A percentile compares a stretch with the other conserved stretches of the same genome.
Conservation (phyloP, 53 echinoderm and acorn worm genomes). For the Apostichopus leukothele region DNA sequence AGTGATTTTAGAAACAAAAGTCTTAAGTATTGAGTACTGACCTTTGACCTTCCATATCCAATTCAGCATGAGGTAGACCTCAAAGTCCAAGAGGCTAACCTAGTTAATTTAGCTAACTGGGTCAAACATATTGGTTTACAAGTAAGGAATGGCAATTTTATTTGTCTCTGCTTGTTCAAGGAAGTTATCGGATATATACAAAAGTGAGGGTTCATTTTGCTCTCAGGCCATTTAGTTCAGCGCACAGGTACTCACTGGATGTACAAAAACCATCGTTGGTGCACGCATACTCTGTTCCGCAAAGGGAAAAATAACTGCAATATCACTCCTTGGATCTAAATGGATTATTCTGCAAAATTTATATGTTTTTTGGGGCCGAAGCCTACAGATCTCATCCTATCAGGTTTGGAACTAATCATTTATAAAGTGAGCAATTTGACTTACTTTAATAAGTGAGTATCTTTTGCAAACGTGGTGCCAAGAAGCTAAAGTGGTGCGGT, state of each 20-base stretch:
- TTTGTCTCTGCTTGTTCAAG: slow-evolving; percentile 40
- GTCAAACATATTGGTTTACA: slow-evolving; percentile 45
- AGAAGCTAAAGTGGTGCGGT: too few relatives aligned
- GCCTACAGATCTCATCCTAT: too few relatives aligned
- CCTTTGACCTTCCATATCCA: slow-evolving; percentile 33
- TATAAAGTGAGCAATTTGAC: too few relatives aligned
- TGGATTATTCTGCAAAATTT: background rate
- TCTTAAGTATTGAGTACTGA: background rate
- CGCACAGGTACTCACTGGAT: background rate
- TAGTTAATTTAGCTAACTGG: slow-evolving; percentile 48
- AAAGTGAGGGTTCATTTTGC: background rate
- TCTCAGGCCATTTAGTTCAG: slow-evolving; percentile 15
- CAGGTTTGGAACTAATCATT: too few relatives aligned
- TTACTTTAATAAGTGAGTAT: too few relatives aligned
- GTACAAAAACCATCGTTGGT: background rate
- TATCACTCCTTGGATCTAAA: background rate
- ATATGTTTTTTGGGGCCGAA: background rate
- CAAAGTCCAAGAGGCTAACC: slow-evolving; percentile 42
- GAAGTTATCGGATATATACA: slow-evolving; percentile 24
- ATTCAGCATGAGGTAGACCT: slow-evolving; percentile 45
- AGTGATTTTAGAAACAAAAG: too few relatives aligned
- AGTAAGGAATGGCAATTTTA: slow-evolving; percentile 21
- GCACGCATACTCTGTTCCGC: background rate
- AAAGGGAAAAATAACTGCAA: background rate
- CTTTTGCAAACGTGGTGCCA: too few relatives aligned